Evolutionary conservation across 1,140 invertebrate species (phyloP).

Genomic region (Diorhabda sublineata): DNA sequence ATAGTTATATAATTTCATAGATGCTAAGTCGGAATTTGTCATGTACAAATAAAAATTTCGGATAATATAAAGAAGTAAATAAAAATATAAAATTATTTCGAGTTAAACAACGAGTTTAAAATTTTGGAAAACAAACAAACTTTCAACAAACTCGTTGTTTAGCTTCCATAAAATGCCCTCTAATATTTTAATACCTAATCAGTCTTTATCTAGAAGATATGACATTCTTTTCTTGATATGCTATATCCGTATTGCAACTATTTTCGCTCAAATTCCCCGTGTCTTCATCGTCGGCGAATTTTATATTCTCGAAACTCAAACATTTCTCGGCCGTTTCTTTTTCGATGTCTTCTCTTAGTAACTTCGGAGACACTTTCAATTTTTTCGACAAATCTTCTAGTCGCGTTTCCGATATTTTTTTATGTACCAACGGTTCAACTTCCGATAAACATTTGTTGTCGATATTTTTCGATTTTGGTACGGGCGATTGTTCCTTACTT

Average conservation of each 20-base stretch:
- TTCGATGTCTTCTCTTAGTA: constrained; percentile 36
- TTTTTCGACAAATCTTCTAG: constrained; percentile 40
- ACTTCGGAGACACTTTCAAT: constrained; percentile 22
- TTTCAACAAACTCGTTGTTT: too few species aligned
- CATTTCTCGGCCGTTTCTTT: constrained; percentile 52
- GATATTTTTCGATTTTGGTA: not conserved
- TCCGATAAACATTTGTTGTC: constrained; percentile 27
- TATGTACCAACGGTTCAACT: constrained; percentile 19
- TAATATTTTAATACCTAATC: not conserved
- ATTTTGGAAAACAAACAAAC: too few species aligned
- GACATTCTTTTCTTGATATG: constrained; percentile 42
- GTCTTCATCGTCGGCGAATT: constrained; percentile 52
- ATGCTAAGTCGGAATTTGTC: too few species aligned
- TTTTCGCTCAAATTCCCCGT: constrained; percentile 34
- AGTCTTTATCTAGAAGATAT: constrained; percentile 37
- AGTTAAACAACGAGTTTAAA: too few species aligned
- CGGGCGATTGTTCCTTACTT: constrained; percentile 27
- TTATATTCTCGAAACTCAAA: constrained; percentile 47
- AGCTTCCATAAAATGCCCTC: too few species aligned
- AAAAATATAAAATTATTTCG: too few species aligned
- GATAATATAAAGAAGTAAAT: too few species aligned
- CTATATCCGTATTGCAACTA: constrained; percentile 35
- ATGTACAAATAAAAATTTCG: too few species aligned
- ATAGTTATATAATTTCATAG: too few species aligned
- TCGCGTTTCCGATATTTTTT: constrained; percentile 34